Conservation (phyloP, 2,888 invertebrate species). For the Yponomeuta cagnagella region DNA sequence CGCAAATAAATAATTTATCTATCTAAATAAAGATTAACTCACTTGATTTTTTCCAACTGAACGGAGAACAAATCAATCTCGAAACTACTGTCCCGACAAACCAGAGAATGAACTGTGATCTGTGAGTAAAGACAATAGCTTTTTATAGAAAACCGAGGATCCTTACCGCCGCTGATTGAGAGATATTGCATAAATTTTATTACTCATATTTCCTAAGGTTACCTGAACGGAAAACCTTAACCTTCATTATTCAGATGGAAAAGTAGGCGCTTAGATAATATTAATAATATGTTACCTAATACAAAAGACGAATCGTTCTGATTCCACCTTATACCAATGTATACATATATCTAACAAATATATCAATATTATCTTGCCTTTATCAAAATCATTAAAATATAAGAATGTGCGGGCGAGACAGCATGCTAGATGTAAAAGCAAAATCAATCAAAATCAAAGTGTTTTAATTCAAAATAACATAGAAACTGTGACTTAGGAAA, state of each 20-base stretch:
- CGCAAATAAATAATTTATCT: background rate
- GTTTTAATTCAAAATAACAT: too few species aligned
- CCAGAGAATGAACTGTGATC: background rate
- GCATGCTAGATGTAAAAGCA: too few species aligned
- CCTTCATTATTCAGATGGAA: background rate
- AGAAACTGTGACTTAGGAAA: too few species aligned
- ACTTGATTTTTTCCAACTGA: background rate
- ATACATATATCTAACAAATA: too few species aligned
- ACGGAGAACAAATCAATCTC: background rate
- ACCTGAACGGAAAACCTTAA: background rate
- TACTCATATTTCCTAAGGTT: background rate
- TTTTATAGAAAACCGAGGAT: constrained; percentile 1
- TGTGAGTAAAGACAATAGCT: background rate
- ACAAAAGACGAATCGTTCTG: too few species aligned
- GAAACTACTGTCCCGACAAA: background rate
- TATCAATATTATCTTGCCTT: too few species aligned
- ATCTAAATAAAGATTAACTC: background rate
- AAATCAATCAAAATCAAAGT: too few species aligned
- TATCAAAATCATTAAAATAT: too few species aligned
- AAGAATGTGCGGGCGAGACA: too few species aligned
- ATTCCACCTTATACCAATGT: too few species aligned
- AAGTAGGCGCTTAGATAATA: background rate
- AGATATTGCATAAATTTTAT: background rate
- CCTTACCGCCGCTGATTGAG: background rate
- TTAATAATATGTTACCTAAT: background rate